Percentiles rank a stretch among this genome's conserved stretches.
Evolutionary conservation across 2,113 vertebrate species (phyloP).

Genomic region (Phocoena phocoena): DNA sequence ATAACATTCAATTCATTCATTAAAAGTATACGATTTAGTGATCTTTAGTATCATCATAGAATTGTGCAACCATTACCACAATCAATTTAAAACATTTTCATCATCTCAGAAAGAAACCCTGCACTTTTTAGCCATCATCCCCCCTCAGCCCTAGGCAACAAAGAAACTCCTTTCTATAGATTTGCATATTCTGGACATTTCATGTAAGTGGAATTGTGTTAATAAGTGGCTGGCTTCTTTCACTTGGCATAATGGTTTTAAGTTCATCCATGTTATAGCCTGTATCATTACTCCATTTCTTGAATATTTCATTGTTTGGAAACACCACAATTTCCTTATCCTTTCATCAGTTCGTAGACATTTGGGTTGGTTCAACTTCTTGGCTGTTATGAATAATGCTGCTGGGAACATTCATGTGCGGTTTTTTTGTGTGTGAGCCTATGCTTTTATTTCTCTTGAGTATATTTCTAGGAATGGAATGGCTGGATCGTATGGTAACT

Average conservation of each 20-base stretch:
- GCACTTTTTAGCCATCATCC: background rate
- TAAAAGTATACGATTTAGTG: background rate
- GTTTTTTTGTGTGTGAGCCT: background rate
- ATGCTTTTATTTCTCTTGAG: background rate
- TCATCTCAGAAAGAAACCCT: background rate
- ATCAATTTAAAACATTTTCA: background rate
- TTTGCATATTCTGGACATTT: background rate
- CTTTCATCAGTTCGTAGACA: background rate
- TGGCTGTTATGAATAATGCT: background rate
- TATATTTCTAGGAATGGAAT: background rate
- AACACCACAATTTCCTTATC: background rate
- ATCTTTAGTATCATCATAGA: background rate
- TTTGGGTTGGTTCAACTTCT: background rate
- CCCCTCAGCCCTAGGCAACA: background rate
- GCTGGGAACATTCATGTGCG: background rate
- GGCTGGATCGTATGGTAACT: background rate
- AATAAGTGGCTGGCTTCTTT: background rate
- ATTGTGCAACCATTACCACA: background rate
- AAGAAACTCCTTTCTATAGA: background rate
- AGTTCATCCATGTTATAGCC: background rate
- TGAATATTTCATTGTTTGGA: background rate
- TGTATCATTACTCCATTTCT: background rate
- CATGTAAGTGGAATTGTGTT: background rate
- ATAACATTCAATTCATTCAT: background rate
- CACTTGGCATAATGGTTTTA: background rate